Evolutionary conservation across 23 tunicate species (phyloP).

Genomic region (Oikopleura dioica): DNA sequence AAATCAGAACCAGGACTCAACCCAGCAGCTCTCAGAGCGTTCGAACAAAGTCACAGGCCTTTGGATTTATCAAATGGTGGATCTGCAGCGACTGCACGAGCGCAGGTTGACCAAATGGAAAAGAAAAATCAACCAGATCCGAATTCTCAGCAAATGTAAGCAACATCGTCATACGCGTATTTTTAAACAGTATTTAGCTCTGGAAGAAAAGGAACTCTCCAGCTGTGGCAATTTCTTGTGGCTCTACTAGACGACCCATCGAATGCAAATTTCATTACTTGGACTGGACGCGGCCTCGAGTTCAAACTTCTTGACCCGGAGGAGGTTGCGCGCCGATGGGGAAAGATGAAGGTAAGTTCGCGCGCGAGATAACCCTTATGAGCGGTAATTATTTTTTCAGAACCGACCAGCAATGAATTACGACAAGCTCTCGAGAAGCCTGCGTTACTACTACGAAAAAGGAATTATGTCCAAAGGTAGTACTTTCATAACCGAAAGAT

Average conservation of each 20-base stretch:
- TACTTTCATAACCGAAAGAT: neutral
- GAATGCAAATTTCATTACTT: slow-evolving; percentile 38
- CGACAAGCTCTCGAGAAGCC: slow-evolving; percentile 65
- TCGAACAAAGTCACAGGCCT: neutral
- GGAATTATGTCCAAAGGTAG: slow-evolving; percentile 77
- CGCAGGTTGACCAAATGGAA: too few relatives aligned
- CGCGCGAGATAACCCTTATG: neutral
- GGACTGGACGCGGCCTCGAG: slow-evolving; percentile 84
- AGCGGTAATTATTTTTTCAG: neutral
- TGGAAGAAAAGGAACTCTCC: slow-evolving; percentile 57
- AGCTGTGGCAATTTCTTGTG: slow-evolving; percentile 82
- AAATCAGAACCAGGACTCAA: neutral
- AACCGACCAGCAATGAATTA: slow-evolving; percentile 97
- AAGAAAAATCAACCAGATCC: too few relatives aligned
- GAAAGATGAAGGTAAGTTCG: slow-evolving; percentile 25
- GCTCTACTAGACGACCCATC: slow-evolving; percentile 55
- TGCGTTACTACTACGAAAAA: slow-evolving; percentile 79
- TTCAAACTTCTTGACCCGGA: slow-evolving; percentile 84
- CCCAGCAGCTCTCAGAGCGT: neutral
- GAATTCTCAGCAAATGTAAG: too few relatives aligned
- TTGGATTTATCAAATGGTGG: neutral
- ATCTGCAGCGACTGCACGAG: too few relatives aligned
- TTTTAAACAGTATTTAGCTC: too few relatives aligned
- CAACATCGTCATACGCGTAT: too few relatives aligned
- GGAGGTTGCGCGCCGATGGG: slow-evolving; percentile 95